Conservation (phyloP, 2,888 invertebrate genomes). For the Protophormia terraenovae region DNA sequence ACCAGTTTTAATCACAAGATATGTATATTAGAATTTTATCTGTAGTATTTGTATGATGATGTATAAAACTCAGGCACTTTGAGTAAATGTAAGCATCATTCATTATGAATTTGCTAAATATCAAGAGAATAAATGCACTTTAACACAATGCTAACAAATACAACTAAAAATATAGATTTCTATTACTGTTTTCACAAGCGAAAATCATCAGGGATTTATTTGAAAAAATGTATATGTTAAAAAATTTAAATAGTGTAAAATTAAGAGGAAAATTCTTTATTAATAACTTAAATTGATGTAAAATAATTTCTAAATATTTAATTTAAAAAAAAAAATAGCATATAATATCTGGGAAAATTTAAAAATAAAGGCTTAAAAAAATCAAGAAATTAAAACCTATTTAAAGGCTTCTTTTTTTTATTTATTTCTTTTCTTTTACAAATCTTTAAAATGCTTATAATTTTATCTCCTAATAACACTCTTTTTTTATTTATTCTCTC, state of each 20-base stretch:
- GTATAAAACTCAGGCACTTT: not conserved
- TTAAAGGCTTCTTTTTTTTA: too few species aligned
- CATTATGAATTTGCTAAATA: slow-evolving; percentile 1
- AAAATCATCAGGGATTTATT: not conserved
- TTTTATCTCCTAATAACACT: not conserved
- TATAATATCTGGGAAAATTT: too few species aligned
- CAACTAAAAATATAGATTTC: not conserved
- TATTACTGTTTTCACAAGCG: not conserved
- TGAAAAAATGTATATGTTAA: not conserved
- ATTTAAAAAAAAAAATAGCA: too few species aligned
- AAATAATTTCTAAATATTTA: too few species aligned
- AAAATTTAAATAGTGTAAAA: not conserved
- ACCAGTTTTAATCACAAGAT: not conserved
- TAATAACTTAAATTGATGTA: too few species aligned
- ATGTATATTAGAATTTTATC: not conserved
- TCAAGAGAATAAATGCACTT: not conserved
- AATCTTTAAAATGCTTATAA: not conserved
- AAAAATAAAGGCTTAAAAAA: too few species aligned
- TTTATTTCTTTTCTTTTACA: too few species aligned
- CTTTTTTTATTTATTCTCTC: not conserved
- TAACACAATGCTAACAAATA: not conserved
- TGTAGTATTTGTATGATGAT: not conserved
- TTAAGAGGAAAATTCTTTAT: too few species aligned
- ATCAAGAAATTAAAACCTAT: too few species aligned
- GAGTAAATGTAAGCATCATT: not conserved